These are phyloP conservation scores for Coracopsis vasa DNA, from an alignment of 2,113 vertebrate genomes.

Conservation along the genomic window DNA sequence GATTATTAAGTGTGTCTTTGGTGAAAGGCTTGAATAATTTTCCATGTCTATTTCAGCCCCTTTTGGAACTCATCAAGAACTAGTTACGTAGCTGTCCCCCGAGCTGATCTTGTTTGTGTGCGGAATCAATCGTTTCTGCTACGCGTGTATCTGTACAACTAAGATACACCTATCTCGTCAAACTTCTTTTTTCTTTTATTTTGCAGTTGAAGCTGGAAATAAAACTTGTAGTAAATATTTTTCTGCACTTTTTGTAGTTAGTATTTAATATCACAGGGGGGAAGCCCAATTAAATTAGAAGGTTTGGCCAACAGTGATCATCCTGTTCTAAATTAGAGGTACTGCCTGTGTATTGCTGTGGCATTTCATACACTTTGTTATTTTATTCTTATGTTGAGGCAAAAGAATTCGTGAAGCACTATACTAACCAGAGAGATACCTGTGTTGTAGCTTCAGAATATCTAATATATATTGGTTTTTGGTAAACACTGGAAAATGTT, in stretches of 20 bases:
- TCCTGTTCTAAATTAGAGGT: constrained; percentile 42
- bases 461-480: not conserved
- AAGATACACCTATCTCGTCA: not conserved
- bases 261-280: not conserved
- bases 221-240: not conserved
- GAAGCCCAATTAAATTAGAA: not conserved
- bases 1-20: not conserved
- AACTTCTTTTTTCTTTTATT: not conserved
- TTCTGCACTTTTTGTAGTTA: not conserved
- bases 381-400: not conserved
- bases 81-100: not conserved
- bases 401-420: not conserved
- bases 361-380: not conserved
- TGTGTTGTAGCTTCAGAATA: not conserved
- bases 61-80: not conserved
- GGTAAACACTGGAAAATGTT: not conserved
- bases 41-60: not conserved
- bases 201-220: not conserved
- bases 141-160: not conserved
- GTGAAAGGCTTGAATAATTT: not conserved
- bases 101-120: not conserved
- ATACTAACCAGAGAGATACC: not conserved
- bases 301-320: not conserved
- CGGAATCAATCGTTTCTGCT: not conserved
- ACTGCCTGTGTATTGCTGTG: not conserved